A percentile compares a stretch with the other conserved stretches of the same genome.
Evolutionary conservation across 37 sponge, comb jelly and placozoan species (phyloP).

Genomic region (Oscarella lobularis): DNA sequence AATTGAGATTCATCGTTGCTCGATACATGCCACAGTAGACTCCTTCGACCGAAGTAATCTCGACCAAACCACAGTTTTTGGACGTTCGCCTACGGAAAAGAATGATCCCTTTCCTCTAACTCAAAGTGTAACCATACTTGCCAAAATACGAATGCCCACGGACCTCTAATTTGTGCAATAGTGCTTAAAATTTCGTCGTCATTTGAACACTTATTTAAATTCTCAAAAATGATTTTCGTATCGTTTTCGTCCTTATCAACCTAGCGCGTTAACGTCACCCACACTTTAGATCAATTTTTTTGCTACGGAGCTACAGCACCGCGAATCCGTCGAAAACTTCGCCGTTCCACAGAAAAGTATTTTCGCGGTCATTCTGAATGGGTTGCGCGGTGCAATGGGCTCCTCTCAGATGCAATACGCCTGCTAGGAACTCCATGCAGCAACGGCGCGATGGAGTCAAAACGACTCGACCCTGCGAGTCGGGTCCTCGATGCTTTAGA

Average conservation of each 20-base stretch:
- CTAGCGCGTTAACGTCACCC: conserved; percentile 11
- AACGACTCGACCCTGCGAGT: no score
- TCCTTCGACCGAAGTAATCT: conserved; percentile 89
- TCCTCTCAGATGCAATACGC: conserved; percentile 68
- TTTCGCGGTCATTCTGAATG: conserved; percentile 8
- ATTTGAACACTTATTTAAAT: neutral
- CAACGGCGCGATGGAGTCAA: no score
- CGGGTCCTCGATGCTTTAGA: no score
- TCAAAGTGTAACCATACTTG: conserved; percentile 28
- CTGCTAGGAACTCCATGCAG: conserved; percentile 30
- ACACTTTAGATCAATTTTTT: no score
- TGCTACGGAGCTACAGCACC: neutral
- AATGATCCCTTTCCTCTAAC: neutral
- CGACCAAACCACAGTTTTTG: conserved; percentile 87
- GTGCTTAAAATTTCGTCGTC: conserved; percentile 13
- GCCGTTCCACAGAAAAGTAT: conserved; percentile 78
- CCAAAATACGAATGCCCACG: conserved; percentile 79
- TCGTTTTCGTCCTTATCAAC: conserved; percentile 47
- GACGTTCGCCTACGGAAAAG: neutral
- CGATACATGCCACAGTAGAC: conserved; percentile 73
- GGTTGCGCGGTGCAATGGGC: conserved; percentile 45
- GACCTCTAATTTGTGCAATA: conserved; percentile 52
- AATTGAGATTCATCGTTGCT: no score
- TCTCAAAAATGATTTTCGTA: conserved; percentile 33
- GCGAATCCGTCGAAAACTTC: conserved; percentile 62